Base-by-base conservation (phyloP, 2,888 invertebrate species). In the Apamea crenata region DNA sequence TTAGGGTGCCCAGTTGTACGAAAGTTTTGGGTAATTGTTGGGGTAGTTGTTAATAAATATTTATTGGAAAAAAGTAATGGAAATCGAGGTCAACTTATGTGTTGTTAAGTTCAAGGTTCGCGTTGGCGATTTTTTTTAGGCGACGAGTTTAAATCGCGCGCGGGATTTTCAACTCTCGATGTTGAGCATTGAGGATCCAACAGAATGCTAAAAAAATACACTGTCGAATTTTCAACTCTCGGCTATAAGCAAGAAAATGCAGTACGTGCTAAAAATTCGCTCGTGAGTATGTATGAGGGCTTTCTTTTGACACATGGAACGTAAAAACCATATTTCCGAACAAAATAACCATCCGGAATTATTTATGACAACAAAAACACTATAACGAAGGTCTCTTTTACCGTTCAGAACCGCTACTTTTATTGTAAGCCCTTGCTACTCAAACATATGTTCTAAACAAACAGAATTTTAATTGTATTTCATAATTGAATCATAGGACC, bases 1-100 rank as follows among this genome's bases (percentile, higher is more conserved):
- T 80, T 89, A 90, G 92, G 92, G 91, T 89, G 90, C 66, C 16
- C 72, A 63, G 47, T 67, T 53, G 2, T 32, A 65, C 44, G 47
- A 80, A 78, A 83, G 32, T 79, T 78, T 85, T 44, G 59, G 29
- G 21, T 66, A 32, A 59, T 47, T 67, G 50, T 36, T 14, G n/a
- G 47, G 47, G 32, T 68, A 36, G 44, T 40, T 68, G 21, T 16
- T 29, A 40, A 75, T 82, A 32, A 59, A 56, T 53, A 36, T 36
- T 29, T 16, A 44, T 21, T 47, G 16, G 29, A 14, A 21, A n/a
- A 44, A 77, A 29, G 5, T 14, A 2, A 50, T 14, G 18, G 4
- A 50, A 79, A 29, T 80, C 29, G 3, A 25, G 47, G 25, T n/a
- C 25, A 53, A 80, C 16, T 29, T n/a, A 29, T 50, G 12, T 12